Evolutionary conservation across 2,797 vertebrate species (phyloP), one percentile per base, ranked within the genome.

Genomic region (Acipenser oxyrinchus): DNA sequence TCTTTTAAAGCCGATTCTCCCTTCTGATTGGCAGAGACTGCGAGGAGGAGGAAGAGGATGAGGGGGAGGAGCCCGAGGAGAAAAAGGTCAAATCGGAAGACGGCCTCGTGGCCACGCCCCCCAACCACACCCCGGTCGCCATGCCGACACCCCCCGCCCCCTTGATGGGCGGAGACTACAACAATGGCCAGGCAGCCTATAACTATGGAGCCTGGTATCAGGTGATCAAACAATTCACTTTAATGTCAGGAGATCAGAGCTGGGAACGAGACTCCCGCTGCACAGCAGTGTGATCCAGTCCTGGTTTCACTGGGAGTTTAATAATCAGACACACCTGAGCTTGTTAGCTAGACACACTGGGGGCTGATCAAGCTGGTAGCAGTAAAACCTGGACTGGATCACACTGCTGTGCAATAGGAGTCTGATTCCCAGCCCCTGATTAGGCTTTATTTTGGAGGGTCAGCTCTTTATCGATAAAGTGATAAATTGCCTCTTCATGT

Each of bases 121-220:
- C 86, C 2, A 73, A 76, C 3, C 68, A 80, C 68, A 79, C 85
- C 0, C 81, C 87, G 0, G 81, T 84, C 48, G 84, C 88, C 67
- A 87, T 90, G 69, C 84, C 83, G 6, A 84, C 87, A 0, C 79
- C 84, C 7, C 87, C 89, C n/a, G n/a, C n/a, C n/a, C 73, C 85
- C 7, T 74, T 88, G 74, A 78, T 85, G 78, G 84, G 81, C 2
- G 37, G 76, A 0, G 90, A 92, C 62, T 68, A 73, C 68, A 86
- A 71, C 4, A 55, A 74, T 15, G 82, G 77, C 23, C 10, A 72
- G 61, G 70, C 77, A 0, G 73, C 78, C 1, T 89, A 90, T 13
- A 82, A 73, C 52, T 92, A 91, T 72, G 66, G 73, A 73, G 87
- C 69, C 77, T 92, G 91, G 91, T 90, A 91, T 76, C 91, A 92